A percentile compares a stretch with the other conserved stretches of the same genome.
These are phyloP conservation scores for Latheticus oryzae DNA, from an alignment of 2,888 invertebrate genomes.

Conservation along the genomic window DNA sequence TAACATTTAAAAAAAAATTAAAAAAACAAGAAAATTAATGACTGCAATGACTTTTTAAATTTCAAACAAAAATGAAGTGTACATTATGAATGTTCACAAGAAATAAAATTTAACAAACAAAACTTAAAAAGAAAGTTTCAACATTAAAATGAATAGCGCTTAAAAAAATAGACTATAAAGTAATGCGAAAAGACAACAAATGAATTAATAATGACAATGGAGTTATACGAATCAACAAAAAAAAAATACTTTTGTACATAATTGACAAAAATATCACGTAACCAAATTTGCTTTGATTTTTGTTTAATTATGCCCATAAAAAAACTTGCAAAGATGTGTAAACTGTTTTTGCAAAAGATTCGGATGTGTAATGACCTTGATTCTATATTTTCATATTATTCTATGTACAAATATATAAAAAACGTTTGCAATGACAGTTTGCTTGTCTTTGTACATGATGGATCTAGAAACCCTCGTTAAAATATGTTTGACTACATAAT, in stretches of 20 bases:
- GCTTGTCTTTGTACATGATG: constrained; percentile 8
- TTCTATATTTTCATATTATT: background rate
- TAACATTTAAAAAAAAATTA: constrained; percentile 4
- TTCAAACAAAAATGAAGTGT: constrained; percentile 1
- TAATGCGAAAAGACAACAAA: constrained; percentile 43
- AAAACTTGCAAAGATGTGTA: constrained; percentile 16
- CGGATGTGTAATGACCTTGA: no score
- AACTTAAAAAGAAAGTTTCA: constrained; percentile 53
- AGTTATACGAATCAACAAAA: constrained; percentile 29
- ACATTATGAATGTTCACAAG: constrained; percentile 29
- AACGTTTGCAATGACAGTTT: constrained; percentile 18
- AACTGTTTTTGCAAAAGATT: constrained; percentile 14
- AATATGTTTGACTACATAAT: background rate
- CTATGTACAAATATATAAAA: constrained; percentile 21
- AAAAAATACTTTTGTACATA: constrained; percentile 39
- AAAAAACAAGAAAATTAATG: constrained; percentile 2
- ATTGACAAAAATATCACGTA: constrained; percentile 45
- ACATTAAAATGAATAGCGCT: constrained; percentile 54
- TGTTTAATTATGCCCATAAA: constrained; percentile 20
- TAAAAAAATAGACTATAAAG: constrained; percentile 58
- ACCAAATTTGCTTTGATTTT: constrained; percentile 19
- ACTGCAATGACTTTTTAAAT: constrained; percentile 26
- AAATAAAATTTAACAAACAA: constrained; percentile 57
- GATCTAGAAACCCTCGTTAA: constrained; percentile 10
- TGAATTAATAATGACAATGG: constrained; percentile 26